These are phyloP conservation scores for Epizoanthus illoricatus DNA, from an alignment of 92 coral and sea anemone genomes.

Conservation along the genomic window DNA sequence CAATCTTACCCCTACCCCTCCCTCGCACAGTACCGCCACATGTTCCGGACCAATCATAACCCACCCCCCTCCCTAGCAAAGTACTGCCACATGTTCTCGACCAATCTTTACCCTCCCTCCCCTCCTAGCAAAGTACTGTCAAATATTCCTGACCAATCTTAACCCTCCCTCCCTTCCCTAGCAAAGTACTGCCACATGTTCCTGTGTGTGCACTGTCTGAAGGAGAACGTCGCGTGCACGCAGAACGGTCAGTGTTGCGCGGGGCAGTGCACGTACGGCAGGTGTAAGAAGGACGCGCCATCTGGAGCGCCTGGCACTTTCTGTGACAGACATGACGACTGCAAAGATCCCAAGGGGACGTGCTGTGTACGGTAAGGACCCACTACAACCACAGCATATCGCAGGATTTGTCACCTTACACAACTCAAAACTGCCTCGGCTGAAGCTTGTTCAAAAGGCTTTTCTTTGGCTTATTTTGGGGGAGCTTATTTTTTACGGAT, in stretches of 20 bases:
- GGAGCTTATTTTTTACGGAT: too few species aligned
- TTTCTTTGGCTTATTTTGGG: too few species aligned
- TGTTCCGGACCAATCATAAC: slow-evolving; percentile 56
- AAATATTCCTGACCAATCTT: slow-evolving; percentile 71
- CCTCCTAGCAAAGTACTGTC: slow-evolving; percentile 70
- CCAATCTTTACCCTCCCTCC: neutral
- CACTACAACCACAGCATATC: too few species aligned
- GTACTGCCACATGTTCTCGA: slow-evolving; percentile 13
- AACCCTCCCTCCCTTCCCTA: neutral
- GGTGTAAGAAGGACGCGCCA: slow-evolving; percentile 96
- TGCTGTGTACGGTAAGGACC: slow-evolving; percentile 83
- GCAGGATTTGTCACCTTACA: too few species aligned
- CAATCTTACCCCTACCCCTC: neutral
- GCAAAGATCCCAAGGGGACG: slow-evolving; percentile 86
- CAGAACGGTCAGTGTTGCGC: slow-evolving; percentile 99
- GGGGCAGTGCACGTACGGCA: slow-evolving; percentile 96
- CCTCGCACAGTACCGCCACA: slow-evolving; percentile 82
- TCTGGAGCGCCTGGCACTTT: slow-evolving; percentile 93
- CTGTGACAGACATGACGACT: slow-evolving; percentile 98
- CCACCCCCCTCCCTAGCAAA: slow-evolving; percentile 36
- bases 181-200: slow-evolving; percentile 97
- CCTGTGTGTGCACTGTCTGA: slow-evolving; percentile 95
- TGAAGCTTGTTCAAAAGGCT: too few species aligned
- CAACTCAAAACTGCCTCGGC: too few species aligned
- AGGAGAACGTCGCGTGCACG: slow-evolving; percentile 99